These are phyloP conservation scores for Watsonalla binaria DNA, from an alignment of 2,888 invertebrate genomes.

Conservation along the genomic window DNA sequence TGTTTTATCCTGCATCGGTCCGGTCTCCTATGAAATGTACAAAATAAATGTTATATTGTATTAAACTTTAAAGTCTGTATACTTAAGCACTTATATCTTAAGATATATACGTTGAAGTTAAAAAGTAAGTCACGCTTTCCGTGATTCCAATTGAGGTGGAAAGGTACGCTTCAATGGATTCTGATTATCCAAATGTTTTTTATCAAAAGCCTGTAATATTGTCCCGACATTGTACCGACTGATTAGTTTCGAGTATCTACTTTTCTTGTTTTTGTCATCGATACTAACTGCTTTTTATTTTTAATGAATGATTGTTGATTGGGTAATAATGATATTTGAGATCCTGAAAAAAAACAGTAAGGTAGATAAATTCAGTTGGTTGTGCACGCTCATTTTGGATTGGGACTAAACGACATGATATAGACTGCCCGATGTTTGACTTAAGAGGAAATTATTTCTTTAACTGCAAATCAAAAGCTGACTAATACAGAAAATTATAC, in stretches of 20 bases:
- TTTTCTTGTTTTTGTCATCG: background rate
- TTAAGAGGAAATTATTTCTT: too few species aligned
- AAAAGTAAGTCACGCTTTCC: slow-evolving; percentile 56
- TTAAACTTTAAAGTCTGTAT: background rate
- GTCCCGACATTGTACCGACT: background rate
- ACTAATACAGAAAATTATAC: too few species aligned
- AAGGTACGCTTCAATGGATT: slow-evolving; percentile 51
- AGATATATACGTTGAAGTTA: slow-evolving; percentile 16
- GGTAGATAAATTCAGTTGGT: too few species aligned
- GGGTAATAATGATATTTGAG: background rate
- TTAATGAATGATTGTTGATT: background rate
- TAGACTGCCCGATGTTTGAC: too few species aligned
- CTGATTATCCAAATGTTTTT: slow-evolving; percentile 35
- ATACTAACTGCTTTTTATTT: background rate
- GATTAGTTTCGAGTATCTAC: slow-evolving; percentile 1
- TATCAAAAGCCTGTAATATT: slow-evolving; percentile 11
- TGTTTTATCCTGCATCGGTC: too few species aligned
- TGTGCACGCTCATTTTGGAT: too few species aligned
- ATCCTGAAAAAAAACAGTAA: too few species aligned
- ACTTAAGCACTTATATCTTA: slow-evolving; percentile 8
- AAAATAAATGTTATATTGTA: background rate
- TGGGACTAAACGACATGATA: too few species aligned
- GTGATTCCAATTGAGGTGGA: slow-evolving; percentile 50
- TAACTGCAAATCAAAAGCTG: too few species aligned
- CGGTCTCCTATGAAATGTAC: too few species aligned